phyloP scores from a whole-genome alignment of 2,113 vertebrate species.

The Sphaerodactylus townsendi region DNA sequence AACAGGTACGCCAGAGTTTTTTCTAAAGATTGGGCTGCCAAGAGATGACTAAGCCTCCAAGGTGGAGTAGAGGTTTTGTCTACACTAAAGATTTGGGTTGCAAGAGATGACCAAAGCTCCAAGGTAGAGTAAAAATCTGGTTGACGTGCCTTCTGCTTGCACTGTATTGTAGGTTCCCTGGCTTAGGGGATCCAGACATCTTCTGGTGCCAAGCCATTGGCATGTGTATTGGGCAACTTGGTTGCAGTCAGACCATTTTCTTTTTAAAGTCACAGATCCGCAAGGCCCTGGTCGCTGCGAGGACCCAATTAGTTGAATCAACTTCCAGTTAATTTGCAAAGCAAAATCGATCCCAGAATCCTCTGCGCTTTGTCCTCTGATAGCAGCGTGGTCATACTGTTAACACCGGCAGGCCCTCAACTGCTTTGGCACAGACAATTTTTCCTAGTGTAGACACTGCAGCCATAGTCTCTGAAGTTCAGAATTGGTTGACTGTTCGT shows the following conservation, averaged over 20 bases:
- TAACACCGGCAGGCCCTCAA: neutral
- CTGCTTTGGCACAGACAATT: neutral
- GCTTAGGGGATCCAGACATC: neutral
- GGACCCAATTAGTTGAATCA: neutral
- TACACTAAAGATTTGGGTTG: neutral
- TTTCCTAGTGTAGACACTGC: neutral
- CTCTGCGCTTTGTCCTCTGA: neutral
- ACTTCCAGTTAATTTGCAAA: too few species aligned
- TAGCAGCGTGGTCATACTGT: neutral
- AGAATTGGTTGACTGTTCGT: neutral
- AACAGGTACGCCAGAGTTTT: conserved; percentile 79
- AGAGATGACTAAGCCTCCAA: neutral
- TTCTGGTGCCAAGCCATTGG: too few species aligned
- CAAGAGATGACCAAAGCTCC: neutral
- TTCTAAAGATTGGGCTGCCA: neutral
- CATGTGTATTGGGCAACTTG: too few species aligned
- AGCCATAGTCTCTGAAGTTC: neutral
- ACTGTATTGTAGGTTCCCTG: too few species aligned
- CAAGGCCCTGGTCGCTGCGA: neutral
- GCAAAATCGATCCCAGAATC: neutral
- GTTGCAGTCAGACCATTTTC: neutral
- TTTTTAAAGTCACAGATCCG: neutral
- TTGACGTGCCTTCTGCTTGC: neutral
- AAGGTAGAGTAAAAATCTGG: neutral
- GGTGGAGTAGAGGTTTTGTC: neutral